phyloP scores from a whole-genome alignment of 64 coral and sea anemone genomes.

The Stylophora pistillata region DNA sequence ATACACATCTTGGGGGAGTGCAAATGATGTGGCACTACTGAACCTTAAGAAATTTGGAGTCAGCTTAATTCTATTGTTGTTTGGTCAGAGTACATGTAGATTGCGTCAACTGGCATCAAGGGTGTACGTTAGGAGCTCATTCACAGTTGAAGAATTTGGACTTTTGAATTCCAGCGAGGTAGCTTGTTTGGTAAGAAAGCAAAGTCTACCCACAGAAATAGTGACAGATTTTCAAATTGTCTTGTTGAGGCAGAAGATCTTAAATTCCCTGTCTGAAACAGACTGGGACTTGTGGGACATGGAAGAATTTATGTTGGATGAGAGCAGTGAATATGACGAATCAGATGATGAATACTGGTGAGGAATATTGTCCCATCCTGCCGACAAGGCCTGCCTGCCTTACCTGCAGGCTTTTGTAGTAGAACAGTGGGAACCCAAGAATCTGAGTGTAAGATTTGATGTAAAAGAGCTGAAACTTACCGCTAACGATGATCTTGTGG shows the following conservation, averaged over 20 bases:
- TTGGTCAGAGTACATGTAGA: constrained; percentile 53
- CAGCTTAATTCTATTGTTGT: constrained; percentile 52
- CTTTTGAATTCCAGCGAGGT: constrained; percentile 55
- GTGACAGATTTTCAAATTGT: constrained; percentile 77
- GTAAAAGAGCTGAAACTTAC: no score
- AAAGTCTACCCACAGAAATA: constrained; percentile 62
- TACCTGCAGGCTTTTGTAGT: not conserved
- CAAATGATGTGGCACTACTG: constrained; percentile 29
- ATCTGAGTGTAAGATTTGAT: no score
- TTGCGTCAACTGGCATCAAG: constrained; percentile 74
- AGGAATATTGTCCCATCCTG: no score
- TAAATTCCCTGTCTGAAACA: constrained; percentile 53
- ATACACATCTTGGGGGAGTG: constrained; percentile 47
- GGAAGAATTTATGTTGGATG: constrained; percentile 69
- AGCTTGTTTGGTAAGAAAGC: constrained; percentile 7
- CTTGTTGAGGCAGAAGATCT: constrained; percentile 71
- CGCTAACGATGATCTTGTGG: no score
- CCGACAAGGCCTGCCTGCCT: not conserved
- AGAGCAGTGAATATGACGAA: constrained; percentile 78
- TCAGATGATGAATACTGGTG: constrained; percentile 93
- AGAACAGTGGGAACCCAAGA: no score
- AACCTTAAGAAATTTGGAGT: constrained; percentile 55
- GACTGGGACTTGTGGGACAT: constrained; percentile 88
- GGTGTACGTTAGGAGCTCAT: constrained; percentile 31
- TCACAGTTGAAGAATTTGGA: constrained; percentile 32